A percentile compares a stretch with the other conserved stretches of the same genome.
These are phyloP conservation scores for Tiaroga cobitis DNA, from an alignment of 2,797 vertebrate species.

Conservation along the genomic window DNA sequence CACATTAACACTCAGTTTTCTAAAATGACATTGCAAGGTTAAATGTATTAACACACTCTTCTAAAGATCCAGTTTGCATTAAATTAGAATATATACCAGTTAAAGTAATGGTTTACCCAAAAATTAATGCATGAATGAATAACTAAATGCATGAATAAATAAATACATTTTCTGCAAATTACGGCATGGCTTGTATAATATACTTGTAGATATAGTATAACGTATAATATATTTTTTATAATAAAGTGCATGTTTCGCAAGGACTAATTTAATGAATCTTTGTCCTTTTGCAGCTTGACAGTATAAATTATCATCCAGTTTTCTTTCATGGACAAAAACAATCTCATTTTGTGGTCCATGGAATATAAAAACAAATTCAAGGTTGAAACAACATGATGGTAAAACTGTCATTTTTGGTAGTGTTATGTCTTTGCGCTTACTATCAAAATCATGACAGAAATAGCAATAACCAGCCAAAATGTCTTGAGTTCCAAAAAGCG, in stretches of 20 bases:
- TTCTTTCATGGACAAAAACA: neutral
- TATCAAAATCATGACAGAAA: slow-evolving; percentile 2
- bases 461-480: neutral
- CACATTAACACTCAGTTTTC: neutral
- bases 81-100: neutral
- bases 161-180: neutral
- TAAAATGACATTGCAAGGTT: neutral
- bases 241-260: neutral
- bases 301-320: neutral
- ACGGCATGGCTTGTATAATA: neutral
- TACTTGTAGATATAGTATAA: neutral
- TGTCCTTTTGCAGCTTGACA: neutral
- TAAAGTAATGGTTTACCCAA: neutral
- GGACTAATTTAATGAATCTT: neutral
- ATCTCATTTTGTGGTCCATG: neutral
- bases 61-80: neutral
- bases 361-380: neutral
- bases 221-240: neutral
- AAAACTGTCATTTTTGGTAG: neutral
- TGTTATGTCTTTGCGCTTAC: neutral
- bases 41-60: neutral
- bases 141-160: neutral
- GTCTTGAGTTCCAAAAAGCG: neutral
- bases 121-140: no score
- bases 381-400: neutral